Conservation (phyloP, 92 coral and sea anemone species). For the Bergia puertoricense region DNA sequence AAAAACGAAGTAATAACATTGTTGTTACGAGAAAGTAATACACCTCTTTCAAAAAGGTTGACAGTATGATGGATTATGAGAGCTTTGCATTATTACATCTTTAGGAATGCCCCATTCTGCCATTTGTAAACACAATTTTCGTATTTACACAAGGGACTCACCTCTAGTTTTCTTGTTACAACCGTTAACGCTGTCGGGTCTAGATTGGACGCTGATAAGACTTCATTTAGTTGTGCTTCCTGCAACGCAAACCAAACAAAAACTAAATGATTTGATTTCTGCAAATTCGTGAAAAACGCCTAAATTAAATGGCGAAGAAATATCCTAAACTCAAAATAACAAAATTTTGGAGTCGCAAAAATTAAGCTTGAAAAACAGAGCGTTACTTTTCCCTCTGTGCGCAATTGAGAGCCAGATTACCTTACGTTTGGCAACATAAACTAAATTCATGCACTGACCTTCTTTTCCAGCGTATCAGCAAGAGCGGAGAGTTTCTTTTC, state of each 20-base stretch:
- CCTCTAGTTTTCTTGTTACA: constrained; percentile 98
- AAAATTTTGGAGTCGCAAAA: no score
- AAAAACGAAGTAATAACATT: no score
- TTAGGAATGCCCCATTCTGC: neutral
- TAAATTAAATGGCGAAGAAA: no score
- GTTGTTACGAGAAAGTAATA: no score
- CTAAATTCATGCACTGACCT: constrained; percentile 55
- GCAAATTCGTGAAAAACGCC: no score
- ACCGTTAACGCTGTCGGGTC: constrained; percentile 99
- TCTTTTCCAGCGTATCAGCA: constrained; percentile 97
- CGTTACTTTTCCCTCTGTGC: neutral
- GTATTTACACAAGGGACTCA: constrained; percentile 10
- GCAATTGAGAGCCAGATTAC: neutral
- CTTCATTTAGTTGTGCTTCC: constrained; percentile 99
- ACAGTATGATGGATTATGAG: no score
- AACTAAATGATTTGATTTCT: no score
- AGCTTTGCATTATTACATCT: neutral
- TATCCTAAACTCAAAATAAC: no score
- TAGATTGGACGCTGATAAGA: constrained; percentile 92
- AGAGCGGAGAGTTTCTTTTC: constrained; percentile 94
- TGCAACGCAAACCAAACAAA: constrained; percentile 41
- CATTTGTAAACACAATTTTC: neutral
- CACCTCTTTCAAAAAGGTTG: no score
- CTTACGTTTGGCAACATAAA: neutral
- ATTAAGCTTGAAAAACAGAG: neutral